These are phyloP conservation scores for Amphiprion ocellaris DNA, from an alignment of 2,113 vertebrate species.

Conservation along the genomic window DNA sequence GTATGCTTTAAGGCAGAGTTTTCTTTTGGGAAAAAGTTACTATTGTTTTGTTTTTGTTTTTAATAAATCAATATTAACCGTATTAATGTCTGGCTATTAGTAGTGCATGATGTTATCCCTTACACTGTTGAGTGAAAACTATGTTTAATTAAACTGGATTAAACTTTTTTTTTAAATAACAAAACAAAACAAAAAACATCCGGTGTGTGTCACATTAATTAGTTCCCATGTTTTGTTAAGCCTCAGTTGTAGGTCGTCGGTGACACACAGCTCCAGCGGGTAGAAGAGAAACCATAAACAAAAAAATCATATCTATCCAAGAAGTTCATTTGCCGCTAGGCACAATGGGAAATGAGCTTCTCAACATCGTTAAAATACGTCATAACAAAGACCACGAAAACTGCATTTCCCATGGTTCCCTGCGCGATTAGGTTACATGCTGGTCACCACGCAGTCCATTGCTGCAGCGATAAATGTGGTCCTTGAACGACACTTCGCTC, in stretches of 20 bases:
- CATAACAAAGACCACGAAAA: fast-evolving
- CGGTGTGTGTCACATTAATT: not conserved
- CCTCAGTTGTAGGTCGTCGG: slow-evolving; percentile 14
- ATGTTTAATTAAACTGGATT: not conserved
- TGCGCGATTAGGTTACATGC: slow-evolving; percentile 39
- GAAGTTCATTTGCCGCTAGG: not conserved
- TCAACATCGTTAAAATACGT: fast-evolving
- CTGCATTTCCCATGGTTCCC: slow-evolving; percentile 67
- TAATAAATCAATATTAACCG: no score
- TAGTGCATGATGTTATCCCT: no score
- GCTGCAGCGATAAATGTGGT: slow-evolving; percentile 54
- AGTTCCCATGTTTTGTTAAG: not conserved
- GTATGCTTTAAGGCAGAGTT: no score
- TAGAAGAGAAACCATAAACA: not conserved
- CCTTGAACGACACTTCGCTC: slow-evolving; percentile 34
- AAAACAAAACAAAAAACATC: no score
- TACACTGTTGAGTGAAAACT: not conserved
- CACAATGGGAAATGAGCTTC: slow-evolving; percentile 42
- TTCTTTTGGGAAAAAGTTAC: no score
- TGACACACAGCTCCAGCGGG: no score
- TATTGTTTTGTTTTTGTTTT: no score
- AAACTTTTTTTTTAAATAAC: not conserved
- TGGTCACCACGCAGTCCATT: slow-evolving; percentile 42
- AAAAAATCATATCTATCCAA: not conserved
- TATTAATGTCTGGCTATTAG: no score